These are phyloP conservation scores for Hydrochoerus hydrochaeris DNA, from an alignment of 2,113 vertebrate genomes.

Conservation along the genomic window DNA sequence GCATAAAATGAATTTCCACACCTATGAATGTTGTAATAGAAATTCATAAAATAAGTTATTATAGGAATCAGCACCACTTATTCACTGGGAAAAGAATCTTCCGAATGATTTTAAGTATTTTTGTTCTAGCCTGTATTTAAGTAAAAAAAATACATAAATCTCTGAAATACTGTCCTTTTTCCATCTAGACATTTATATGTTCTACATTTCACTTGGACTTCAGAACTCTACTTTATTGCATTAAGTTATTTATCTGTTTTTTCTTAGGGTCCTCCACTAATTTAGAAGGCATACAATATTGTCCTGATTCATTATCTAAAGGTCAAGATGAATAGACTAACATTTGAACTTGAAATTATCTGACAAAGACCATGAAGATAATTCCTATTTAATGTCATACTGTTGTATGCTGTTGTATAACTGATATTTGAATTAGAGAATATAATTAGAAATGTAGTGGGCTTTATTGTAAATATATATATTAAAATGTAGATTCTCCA, in stretches of 20 bases:
- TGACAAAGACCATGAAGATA: constrained; percentile 13
- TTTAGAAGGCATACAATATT: constrained; percentile 9
- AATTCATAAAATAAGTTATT: constrained; percentile 74
- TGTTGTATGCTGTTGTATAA: not conserved
- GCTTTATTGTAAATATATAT: not conserved
- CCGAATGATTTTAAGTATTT: constrained; percentile 54
- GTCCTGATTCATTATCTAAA: constrained; percentile 34
- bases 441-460: not conserved
- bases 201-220: not conserved
- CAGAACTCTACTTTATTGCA: constrained; percentile 19
- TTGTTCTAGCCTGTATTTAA: constrained; percentile 40
- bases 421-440: constrained; percentile 39
- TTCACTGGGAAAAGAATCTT: constrained; percentile 72
- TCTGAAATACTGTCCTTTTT: constrained; percentile 58
- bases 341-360: constrained; percentile 33
- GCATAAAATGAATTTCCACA: constrained; percentile 79
- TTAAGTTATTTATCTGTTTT: not conserved
- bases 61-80: constrained; percentile 72
- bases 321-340: constrained; percentile 1
- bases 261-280: not conserved
- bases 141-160: not conserved
- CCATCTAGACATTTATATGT: constrained; percentile 14
- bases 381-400: not conserved
- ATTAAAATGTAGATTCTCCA: not conserved
- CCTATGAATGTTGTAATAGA: constrained; percentile 74